These are phyloP conservation scores for Amphimallon solstitiale DNA, from an alignment of 2,888 invertebrate genomes.

Conservation along the genomic window DNA sequence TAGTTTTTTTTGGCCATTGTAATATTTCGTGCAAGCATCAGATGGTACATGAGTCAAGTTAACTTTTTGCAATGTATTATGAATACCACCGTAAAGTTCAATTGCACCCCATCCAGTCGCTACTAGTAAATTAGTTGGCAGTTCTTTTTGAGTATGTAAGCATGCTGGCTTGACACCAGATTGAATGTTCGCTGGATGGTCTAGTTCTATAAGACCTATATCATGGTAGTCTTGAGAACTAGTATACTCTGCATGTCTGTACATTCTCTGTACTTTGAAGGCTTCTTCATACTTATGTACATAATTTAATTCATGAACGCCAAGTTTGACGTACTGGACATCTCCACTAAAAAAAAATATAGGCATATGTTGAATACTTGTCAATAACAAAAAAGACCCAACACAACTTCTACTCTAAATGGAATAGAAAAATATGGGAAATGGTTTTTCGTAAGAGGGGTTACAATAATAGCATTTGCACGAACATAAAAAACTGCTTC, in stretches of 20 bases:
- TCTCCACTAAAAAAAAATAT: not conserved
- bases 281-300: constrained; percentile 47
- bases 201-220: constrained; percentile 64
- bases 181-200: constrained; percentile 57
- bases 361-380: too few relatives aligned
- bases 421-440: too few relatives aligned
- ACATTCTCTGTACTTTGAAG: constrained; percentile 53
- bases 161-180: constrained; percentile 63
- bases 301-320: not conserved
- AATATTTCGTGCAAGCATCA: not conserved
- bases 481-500: too few relatives aligned
- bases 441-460: too few relatives aligned
- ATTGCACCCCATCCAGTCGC: constrained; percentile 65
- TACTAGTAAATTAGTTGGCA: constrained; percentile 50
- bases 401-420: too few relatives aligned
- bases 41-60: constrained; percentile 51
- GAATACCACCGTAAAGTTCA: constrained; percentile 44
- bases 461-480: too few relatives aligned
- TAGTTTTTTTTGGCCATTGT: not conserved
- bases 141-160: constrained; percentile 50
- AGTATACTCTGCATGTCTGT: constrained; percentile 61
- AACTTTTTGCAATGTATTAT: constrained; percentile 61
- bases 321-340: not conserved
- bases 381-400: too few relatives aligned
- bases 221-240: constrained; percentile 63